phyloP scores from a whole-genome alignment of 2,113 vertebrate genomes.

The Pantherophis guttatus region DNA sequence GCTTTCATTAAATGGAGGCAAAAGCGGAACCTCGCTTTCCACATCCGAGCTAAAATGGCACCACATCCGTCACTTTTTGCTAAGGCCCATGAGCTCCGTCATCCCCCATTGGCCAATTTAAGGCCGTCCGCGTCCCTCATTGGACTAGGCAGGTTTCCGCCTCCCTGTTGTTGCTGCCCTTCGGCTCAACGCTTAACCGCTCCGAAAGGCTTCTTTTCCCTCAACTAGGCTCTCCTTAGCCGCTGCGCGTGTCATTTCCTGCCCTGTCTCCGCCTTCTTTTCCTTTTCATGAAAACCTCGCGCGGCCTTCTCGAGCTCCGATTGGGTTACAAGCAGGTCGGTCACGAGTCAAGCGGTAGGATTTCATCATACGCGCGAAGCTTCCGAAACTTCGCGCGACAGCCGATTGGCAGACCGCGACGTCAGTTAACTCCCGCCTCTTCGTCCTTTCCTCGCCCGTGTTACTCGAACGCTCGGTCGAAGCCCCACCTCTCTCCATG shows the following conservation, averaged over 20 bases:
- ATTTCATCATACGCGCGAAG: constrained; percentile 35
- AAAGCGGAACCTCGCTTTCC: neutral
- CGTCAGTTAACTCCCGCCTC: constrained; percentile 18
- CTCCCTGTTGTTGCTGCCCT: neutral
- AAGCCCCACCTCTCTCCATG: constrained; percentile 43
- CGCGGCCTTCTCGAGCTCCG: constrained; percentile 36
- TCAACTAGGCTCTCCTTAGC: rapidly evolving
- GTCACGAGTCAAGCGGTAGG: constrained; percentile 13
- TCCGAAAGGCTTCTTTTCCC: neutral
- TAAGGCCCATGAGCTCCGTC: too few species aligned
- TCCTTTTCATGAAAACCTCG: neutral
- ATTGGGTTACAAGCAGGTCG: constrained; percentile 38
- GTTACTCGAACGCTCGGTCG: neutral
- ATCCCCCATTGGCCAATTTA: constrained; percentile 49
- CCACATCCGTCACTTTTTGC: constrained; percentile 23
- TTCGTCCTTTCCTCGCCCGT: neutral
- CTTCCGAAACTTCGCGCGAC: constrained; percentile 50
- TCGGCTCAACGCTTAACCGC: constrained; percentile 1
- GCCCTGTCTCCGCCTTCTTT: neutral
- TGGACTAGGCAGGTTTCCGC: neutral
- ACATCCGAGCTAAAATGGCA: constrained; percentile 53
- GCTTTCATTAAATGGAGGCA: constrained; percentile 8
- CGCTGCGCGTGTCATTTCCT: constrained; percentile 17
- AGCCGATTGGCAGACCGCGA: constrained; percentile 32
- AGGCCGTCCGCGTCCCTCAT: constrained; percentile 41